Evolutionary conservation across 2,888 invertebrate genomes (phyloP).

Genomic region (Linhomoeus sp.): DNA sequence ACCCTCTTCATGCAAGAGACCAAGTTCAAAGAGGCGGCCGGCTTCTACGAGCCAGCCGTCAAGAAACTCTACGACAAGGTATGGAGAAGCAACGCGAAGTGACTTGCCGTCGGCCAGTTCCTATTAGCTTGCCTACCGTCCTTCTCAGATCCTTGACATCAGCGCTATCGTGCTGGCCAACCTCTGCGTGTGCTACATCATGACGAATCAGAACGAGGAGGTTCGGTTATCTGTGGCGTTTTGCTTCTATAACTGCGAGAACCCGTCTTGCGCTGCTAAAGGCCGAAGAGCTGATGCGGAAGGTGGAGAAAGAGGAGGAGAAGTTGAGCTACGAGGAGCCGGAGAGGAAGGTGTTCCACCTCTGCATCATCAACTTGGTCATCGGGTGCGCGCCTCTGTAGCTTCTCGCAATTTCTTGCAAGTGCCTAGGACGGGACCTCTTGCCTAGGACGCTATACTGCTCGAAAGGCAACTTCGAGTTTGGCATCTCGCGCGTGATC

Average conservation of each 20-base stretch:
- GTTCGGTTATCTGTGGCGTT: conserved; percentile 14
- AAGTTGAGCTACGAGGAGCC: conserved; percentile 72
- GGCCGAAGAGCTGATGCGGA: conserved; percentile 92
- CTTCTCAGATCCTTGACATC: conserved; percentile 48
- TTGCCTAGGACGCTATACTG: conserved; percentile 65
- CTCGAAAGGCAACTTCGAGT: conserved; percentile 95
- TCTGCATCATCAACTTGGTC: conserved; percentile 93
- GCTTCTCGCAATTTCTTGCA: neutral
- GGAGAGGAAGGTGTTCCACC: conserved; percentile 75
- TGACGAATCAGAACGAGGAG: conserved; percentile 96
- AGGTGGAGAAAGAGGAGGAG: conserved; percentile 94
- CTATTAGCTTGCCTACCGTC: neutral
- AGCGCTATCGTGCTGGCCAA: conserved; percentile 96
- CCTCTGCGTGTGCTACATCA: conserved; percentile 92
- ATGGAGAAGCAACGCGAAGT: neutral
- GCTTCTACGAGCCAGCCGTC: conserved; percentile 92
- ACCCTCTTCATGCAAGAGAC: conserved; percentile 97
- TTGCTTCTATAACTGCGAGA: no score
- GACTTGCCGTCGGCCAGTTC: neutral
- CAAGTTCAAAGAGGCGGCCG: conserved; percentile 90
- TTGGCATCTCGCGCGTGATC: conserved; percentile 87
- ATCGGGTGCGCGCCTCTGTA: conserved; percentile 47
- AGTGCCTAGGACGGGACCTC: conserved; percentile 3
- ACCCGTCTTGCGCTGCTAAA: conserved; percentile 8
- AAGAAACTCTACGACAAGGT: conserved; percentile 68